Base-by-base conservation (phyloP, 1,140 invertebrate genomes). In the Papilio xuthus region DNA sequence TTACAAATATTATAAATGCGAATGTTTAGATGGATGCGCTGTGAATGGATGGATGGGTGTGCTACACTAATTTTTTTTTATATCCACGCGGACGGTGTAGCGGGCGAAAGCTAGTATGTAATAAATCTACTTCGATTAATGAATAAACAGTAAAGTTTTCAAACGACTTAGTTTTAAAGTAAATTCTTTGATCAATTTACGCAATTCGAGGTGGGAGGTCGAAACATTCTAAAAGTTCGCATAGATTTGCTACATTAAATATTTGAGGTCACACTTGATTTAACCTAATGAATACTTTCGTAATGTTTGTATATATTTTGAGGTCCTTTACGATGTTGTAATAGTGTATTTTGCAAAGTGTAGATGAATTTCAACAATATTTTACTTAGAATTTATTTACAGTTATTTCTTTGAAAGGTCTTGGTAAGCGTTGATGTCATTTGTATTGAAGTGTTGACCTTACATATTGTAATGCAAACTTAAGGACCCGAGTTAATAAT, bases 241-340 rank as follows among this genome's bases (percentile, higher is more conserved):
- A 67, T 32, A 67, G 23, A 67, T 67, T 67, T 67, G 60, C 60
- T 67, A 67, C 60, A 28, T 32, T 28, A 67, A 67, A 67, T 32
- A 12, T 67, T 67, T 67, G 60, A 67, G 60, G 60, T 67, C 60
- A 67, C 60, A 67, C 60, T 13, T 67, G 60, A 28, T 67, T 26
- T 28, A 26, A 60, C 23, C 56, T 60, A 67, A 32, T 67, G 60
- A 67, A 67, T 67, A 28, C 60, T 67, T 67, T 67, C 60, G 23
- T 28, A 67, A 67, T 32, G 60, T 67, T 67, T 60, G 56, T 60
- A 60, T n/a, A 13, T 63, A 67, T 67, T 67, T 67, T 67, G 60
- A 67, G 60, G 60, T 67, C 60, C 60, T 67, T 10, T 67, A 6
- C 60, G 60, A 67, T 67, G 60, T 67, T 13, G 60, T 32, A 28